Conservation (phyloP, 2,888 invertebrate genomes). For the Pammene fasciana region DNA sequence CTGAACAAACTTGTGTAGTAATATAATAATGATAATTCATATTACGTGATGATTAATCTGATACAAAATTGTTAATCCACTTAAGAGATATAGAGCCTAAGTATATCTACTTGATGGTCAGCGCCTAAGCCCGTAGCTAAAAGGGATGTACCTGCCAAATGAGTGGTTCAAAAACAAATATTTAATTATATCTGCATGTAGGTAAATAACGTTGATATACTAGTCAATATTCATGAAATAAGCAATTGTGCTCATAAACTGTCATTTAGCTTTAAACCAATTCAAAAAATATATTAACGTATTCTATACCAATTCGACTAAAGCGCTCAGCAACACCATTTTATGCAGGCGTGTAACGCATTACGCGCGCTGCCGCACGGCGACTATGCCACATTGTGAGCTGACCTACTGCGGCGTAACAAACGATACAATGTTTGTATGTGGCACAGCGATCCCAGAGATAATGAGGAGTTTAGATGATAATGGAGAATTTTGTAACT, state of each 20-base stretch:
- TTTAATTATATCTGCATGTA: no score
- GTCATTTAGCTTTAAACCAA: background rate
- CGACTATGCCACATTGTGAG: constrained; percentile 29
- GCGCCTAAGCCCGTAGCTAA: no score
- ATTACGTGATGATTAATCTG: no score
- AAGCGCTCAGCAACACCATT: background rate
- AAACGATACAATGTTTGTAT: constrained; percentile 22
- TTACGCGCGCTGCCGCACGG: constrained; percentile 32
- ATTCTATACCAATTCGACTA: background rate
- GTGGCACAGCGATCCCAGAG: constrained; percentile 3
- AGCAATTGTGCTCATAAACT: background rate
- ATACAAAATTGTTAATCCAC: no score
- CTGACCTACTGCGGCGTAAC: constrained; percentile 26
- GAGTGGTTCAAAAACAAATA: no score
- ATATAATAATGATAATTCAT: no score
- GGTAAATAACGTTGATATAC: no score
- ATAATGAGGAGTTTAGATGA: constrained; percentile 17
- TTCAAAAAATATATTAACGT: background rate
- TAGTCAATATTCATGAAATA: no score
- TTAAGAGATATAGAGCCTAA: no score
- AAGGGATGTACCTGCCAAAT: no score
- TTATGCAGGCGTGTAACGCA: constrained; percentile 26
- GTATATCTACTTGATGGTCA: no score
- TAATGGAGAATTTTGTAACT: constrained; percentile 19
- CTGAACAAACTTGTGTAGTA: no score